A percentile compares a stretch with the other conserved stretches of the same genome.
Evolutionary conservation across 1,140 invertebrate genomes (phyloP).

Genomic region (Fopius arisanus): DNA sequence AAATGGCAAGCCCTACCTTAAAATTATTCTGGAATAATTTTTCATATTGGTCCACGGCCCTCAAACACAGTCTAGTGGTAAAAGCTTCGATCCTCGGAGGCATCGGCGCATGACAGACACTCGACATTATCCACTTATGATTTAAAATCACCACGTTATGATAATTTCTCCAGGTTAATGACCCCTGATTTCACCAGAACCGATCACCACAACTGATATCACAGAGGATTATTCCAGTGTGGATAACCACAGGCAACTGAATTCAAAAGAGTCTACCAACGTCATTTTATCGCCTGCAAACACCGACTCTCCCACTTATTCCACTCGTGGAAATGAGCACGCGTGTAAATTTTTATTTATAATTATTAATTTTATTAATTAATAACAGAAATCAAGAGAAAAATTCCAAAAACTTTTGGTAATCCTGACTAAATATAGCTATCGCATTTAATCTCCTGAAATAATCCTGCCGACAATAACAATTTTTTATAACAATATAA

Average conservation of each 20-base stretch:
- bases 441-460: too few relatives aligned
- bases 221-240: neutral
- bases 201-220: neutral
- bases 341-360: too few relatives aligned
- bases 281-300: conserved; percentile 37
- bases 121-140: conserved; percentile 50
- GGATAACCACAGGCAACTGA: conserved; percentile 21
- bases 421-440: too few relatives aligned
- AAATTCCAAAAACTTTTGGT: too few relatives aligned
- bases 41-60: conserved; percentile 70
- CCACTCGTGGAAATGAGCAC: neutral
- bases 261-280: conserved; percentile 25
- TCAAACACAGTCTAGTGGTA: conserved; percentile 67
- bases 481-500: too few relatives aligned
- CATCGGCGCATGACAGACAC: conserved; percentile 62
- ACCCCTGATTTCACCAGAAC: conserved; percentile 18
- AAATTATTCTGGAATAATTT: conserved; percentile 63
- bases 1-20: too few relatives aligned
- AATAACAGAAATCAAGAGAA: too few relatives aligned
- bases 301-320: conserved; percentile 12
- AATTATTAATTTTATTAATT: too few relatives aligned
- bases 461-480: too few relatives aligned
- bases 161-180: conserved; percentile 8
- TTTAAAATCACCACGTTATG: conserved; percentile 6
- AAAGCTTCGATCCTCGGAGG: conserved; percentile 66